These are phyloP conservation scores for Ciconia maguari DNA, from an alignment of 2,113 vertebrate genomes.

Conservation along the genomic window DNA sequence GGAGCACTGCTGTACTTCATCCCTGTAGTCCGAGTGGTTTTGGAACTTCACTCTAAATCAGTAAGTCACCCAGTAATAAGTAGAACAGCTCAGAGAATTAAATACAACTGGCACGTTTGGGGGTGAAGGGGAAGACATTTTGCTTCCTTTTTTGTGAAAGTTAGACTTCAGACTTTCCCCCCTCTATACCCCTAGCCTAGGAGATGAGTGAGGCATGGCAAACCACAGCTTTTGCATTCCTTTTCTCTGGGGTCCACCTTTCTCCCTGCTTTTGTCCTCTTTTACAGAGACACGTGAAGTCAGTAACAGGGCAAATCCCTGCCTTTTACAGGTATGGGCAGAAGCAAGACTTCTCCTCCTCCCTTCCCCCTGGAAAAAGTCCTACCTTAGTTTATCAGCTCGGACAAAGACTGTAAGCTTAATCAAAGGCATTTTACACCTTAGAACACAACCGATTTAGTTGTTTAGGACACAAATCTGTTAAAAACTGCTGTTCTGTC, in stretches of 20 bases:
- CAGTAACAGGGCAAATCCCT: not conserved
- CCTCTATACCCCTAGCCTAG: not conserved
- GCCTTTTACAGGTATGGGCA: not conserved
- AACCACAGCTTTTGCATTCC: not conserved
- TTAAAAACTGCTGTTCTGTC: not conserved
- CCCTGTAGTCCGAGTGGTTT: rapidly evolving
- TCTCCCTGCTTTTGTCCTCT: not conserved
- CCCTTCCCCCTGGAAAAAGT: not conserved
- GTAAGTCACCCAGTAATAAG: not conserved
- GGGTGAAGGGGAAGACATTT: not conserved
- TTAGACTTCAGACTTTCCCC: not conserved
- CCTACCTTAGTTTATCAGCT: not conserved
- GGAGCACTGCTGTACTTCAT: not conserved
- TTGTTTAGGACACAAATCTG: not conserved
- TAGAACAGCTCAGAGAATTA: not conserved
- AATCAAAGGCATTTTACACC: not conserved
- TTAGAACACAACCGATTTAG: not conserved
- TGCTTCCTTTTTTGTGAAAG: not conserved
- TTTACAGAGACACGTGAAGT: not conserved
- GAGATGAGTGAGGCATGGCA: not conserved
- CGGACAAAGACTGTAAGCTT: not conserved
- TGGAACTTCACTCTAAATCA: not conserved
- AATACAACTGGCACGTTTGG: not conserved
- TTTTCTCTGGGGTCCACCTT: not conserved
- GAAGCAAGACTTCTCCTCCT: not conserved